Evolutionary conservation across 2,797 vertebrate genomes (phyloP).

Genomic region (Pseudotriccus pelzelni): DNA sequence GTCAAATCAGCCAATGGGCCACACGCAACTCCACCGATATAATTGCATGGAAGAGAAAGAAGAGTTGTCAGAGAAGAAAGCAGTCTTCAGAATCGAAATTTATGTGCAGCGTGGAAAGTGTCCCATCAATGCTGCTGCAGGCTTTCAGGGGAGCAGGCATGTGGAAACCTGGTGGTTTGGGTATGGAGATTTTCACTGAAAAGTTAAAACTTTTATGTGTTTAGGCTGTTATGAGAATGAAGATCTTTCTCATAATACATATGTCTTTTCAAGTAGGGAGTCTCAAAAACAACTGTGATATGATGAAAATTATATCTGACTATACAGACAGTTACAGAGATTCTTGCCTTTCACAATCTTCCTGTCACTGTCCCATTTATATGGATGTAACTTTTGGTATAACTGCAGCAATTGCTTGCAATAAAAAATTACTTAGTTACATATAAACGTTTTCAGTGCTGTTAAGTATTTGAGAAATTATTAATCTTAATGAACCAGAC

Average conservation of each 20-base stretch:
- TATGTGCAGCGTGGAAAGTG: background rate
- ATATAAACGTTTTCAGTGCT: background rate
- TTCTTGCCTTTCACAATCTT: background rate
- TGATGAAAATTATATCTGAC: background rate
- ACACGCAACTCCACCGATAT: background rate
- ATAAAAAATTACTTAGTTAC: background rate
- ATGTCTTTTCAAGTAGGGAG: background rate
- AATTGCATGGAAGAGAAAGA: background rate
- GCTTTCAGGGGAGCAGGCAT: background rate
- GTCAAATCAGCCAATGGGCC: background rate
- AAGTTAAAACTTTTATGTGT: background rate
- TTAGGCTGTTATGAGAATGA: background rate
- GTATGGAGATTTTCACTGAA: background rate
- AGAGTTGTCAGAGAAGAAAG: background rate
- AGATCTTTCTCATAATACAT: background rate
- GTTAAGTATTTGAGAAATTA: background rate
- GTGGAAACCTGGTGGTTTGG: background rate
- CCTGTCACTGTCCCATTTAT: background rate
- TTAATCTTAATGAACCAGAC: background rate
- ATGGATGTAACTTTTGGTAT: background rate
- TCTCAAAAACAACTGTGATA: background rate
- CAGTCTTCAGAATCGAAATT: background rate
- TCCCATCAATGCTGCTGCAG: background rate
- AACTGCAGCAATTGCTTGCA: background rate
- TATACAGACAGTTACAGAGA: background rate